Evolutionary conservation across 2,113 vertebrate species (phyloP).

Genomic region (Cololabis saira): DNA sequence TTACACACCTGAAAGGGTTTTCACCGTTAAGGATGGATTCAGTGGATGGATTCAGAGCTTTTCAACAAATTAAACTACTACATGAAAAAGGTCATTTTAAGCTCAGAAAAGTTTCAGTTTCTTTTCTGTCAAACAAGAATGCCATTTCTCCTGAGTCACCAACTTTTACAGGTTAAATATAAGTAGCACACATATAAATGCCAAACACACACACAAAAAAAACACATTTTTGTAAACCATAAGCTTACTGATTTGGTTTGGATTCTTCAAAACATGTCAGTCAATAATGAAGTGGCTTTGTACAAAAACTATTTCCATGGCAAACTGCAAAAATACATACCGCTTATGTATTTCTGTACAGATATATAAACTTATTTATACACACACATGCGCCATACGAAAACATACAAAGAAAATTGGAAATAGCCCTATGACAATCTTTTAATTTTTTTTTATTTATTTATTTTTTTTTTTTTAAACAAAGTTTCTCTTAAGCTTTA

Average conservation of each 20-base stretch:
- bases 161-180: constrained; percentile 57
- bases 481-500: constrained; percentile 2
- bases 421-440: constrained; percentile 24
- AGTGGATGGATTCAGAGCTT: constrained; percentile 46
- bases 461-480: constrained; percentile 2
- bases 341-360: constrained; percentile 8
- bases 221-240: background rate
- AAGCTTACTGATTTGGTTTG: constrained; percentile 33
- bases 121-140: constrained; percentile 25
- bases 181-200: constrained; percentile 11
- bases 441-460: constrained; percentile 8
- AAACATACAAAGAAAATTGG: constrained; percentile 24
- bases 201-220: constrained; percentile 25
- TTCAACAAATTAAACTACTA: constrained; percentile 43
- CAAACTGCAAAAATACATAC: constrained; percentile 34
- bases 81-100: constrained; percentile 1
- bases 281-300: constrained; percentile 30
- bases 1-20: constrained; percentile 58
- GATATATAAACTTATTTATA: constrained; percentile 2
- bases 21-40: constrained; percentile 18
- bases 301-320: constrained; percentile 33
- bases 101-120: constrained; percentile 31
- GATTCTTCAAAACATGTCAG: constrained; percentile 19
- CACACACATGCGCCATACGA: constrained; percentile 8
- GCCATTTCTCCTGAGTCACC: constrained; percentile 62